Evolutionary conservation across 2,797 vertebrate genomes (phyloP), one percentile per base, ranked within the genome.

Genomic region (Sitta carolinensis): DNA sequence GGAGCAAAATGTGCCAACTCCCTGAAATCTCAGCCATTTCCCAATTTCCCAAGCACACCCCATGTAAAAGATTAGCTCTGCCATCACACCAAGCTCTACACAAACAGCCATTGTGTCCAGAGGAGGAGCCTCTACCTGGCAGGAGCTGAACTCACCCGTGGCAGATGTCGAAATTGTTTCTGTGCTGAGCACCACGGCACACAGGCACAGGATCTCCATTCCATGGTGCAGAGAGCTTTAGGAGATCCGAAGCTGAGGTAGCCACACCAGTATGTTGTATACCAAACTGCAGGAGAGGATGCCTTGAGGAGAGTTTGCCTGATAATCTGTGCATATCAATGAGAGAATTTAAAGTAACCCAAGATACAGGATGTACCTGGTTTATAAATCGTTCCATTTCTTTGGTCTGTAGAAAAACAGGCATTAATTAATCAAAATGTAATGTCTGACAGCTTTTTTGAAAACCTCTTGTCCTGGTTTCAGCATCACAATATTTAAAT

Each of bases 391-490:
- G 23, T 79, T 90, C 50, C 13, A 16, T 69, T 83, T 77, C 0
- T 0, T 13, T 42, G 34, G 43, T 12, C 29, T 75, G 43, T 15
- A 87, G 51, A 83, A 92, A 91, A 89, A 16, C 36, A 74, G 58
- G 38, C 9, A 1, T 84, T 89, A 87, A 95, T 87, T 69, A 89
- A 79, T n/a, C 47, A 68, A 93, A 92, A 64, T 40, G n/a, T 11
- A 30, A 64, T 0, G 1, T 20, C 55, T 38, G 30, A 84, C 36
- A 77, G 72, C 26, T 83, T 87, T 94, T 85, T 25, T 92, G 72
- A 92, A 95, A 89, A 78, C 15, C 55, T 80, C 73, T 62, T 79
- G 36, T 79, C 54, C 54, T 32, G 67, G 48, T 90, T 79, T 81
- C 3, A 0, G 84, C 69, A 75, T 73, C 63, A 72, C 47, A 74